Base-by-base conservation (phyloP, 2,113 vertebrate genomes). In the Peucedramus taeniatus region DNA sequence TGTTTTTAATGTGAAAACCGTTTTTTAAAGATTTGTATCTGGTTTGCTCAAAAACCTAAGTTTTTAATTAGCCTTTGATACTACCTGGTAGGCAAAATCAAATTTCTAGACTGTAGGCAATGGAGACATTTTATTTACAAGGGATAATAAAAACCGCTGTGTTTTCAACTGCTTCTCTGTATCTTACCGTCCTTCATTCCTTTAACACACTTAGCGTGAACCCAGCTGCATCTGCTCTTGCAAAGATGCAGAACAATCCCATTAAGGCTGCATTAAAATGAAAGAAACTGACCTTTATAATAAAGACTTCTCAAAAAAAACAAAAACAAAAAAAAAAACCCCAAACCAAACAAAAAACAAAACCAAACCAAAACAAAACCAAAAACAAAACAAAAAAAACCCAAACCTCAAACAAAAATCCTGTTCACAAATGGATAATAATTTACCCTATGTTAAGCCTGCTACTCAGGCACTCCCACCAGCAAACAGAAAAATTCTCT, bases 371-470 rank as follows among this genome's bases (percentile, higher is more conserved):
- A n/a, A n/a, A n/a, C n/a, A n/a, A n/a, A n/a, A n/a, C n/a, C n/a
- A n/a, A n/a, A n/a, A n/a, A n/a, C n/a, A n/a, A 16, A 15, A 16
- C 16, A 6, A 78, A 96, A 97, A 92, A 93, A 83, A 93, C 42
- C n/a, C n/a, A n/a, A n/a, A n/a, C n/a, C n/a, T n/a, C 53, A 27
- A 56, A 7, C 94, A 97, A 96, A 96, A 96, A 95, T 96, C 71
- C 71, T 87, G 79, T 84, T 94, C 85, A 96, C 61, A 97, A 97
- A 96, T 83, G 87, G 92, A 95, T 93, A 98, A 95, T 97, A 97
- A 98, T 98, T 98, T 98, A 98, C 83, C 94, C 94, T 96, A 97
- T 96, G 80, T 95, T 94, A 97, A 87, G 96, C 93, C 95, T 97
- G 94, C 96, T 97, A 97, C 54, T 91, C 96, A 97, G 97, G 94